phyloP scores from a whole-genome alignment of 2,888 invertebrate species.

The Lymantria monacha region DNA sequence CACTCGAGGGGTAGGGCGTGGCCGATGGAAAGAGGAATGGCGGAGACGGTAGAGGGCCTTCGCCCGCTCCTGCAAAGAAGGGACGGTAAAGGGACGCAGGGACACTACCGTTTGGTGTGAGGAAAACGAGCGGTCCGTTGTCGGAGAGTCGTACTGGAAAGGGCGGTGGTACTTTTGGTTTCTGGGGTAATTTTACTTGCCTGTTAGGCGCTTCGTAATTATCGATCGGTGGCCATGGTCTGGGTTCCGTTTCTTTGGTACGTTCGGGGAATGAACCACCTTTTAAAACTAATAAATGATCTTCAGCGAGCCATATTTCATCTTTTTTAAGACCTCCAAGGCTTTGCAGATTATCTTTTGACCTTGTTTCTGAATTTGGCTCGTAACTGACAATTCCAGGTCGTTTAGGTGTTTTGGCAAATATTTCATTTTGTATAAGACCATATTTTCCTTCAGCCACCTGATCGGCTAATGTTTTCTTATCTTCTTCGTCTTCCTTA shows the following conservation, averaged over 20 bases:
- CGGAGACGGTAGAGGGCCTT: conserved; percentile 77
- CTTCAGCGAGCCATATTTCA: conserved; percentile 95
- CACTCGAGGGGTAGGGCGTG: conserved; percentile 79
- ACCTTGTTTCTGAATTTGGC: conserved; percentile 88
- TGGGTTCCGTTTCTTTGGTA: conserved; percentile 67
- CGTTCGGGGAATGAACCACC: conserved; percentile 88
- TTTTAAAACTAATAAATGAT: conserved; percentile 91
- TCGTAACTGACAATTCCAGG: conserved; percentile 93
- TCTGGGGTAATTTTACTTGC: conserved; percentile 91
- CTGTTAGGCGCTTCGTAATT: conserved; percentile 91
- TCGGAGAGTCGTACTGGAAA: conserved; percentile 95
- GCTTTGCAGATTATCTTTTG: conserved; percentile 89
- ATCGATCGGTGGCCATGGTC: conserved; percentile 91
- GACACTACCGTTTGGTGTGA: conserved; percentile 90
- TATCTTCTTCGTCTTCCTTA: conserved; percentile 85
- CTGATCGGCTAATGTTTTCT: conserved; percentile 93
- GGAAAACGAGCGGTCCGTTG: conserved; percentile 92
- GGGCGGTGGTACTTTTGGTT: conserved; percentile 94
- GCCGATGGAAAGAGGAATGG: conserved; percentile 83
- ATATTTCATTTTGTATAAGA: conserved; percentile 92
- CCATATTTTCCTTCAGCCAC: conserved; percentile 95
- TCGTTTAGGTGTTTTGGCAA: conserved; percentile 85
- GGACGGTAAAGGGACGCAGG: conserved; percentile 86
- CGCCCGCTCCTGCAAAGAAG: conserved; percentile 84
- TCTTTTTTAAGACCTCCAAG: conserved; percentile 91